phyloP scores from a whole-genome alignment of 1,140 invertebrate species.

The Zaprionus lachaisei region DNA sequence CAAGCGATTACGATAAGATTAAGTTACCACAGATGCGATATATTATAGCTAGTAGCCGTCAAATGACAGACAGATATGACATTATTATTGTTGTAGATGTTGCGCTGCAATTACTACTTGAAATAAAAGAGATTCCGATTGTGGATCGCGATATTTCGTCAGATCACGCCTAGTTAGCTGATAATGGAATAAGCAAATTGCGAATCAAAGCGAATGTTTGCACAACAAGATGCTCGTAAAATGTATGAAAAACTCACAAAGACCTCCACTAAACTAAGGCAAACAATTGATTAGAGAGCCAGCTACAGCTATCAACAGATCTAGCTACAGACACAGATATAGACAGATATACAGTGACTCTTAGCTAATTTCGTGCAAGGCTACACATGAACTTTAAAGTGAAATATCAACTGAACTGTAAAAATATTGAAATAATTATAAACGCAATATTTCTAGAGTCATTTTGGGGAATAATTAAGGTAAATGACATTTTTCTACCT shows the following conservation, averaged over 20 bases:
- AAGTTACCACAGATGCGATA: neutral
- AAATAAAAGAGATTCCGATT: neutral
- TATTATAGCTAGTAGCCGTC: neutral
- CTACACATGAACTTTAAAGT: too few species aligned
- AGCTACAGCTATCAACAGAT: neutral
- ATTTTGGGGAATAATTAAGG: too few species aligned
- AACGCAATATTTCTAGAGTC: too few species aligned
- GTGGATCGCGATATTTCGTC: neutral
- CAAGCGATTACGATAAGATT: neutral
- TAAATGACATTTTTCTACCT: too few species aligned
- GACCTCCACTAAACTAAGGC: constrained; percentile 25
- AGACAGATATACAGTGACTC: neutral
- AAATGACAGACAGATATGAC: neutral
- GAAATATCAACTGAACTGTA: too few species aligned
- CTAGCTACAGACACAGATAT: neutral
- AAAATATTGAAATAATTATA: too few species aligned
- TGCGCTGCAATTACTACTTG: neutral
- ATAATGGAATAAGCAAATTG: constrained; percentile 26
- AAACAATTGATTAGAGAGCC: constrained; percentile 43
- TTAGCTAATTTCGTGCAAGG: too few species aligned
- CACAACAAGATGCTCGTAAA: constrained; percentile 37
- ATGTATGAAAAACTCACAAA: constrained; percentile 27
- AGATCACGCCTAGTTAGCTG: neutral
- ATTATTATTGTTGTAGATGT: neutral
- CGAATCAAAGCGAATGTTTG: constrained; percentile 22